These are phyloP conservation scores for Isoperla grammatica DNA, from an alignment of 2,888 invertebrate species.

Conservation along the genomic window DNA sequence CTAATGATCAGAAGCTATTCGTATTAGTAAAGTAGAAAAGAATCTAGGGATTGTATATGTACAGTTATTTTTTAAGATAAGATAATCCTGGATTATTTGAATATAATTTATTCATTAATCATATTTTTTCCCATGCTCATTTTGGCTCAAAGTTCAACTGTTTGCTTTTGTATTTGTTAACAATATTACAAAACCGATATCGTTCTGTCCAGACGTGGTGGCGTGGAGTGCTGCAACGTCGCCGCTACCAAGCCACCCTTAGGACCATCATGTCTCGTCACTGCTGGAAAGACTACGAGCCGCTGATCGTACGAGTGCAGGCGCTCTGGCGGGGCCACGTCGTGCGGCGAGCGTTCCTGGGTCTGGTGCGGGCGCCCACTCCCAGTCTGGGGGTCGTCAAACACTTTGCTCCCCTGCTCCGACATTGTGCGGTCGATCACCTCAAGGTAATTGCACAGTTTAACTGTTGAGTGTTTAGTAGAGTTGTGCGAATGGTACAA, in stretches of 20 bases:
- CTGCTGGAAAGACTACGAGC: slow-evolving; percentile 21
- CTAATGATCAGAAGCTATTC: too few relatives aligned
- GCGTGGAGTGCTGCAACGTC: slow-evolving; percentile 18
- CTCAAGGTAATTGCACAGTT: slow-evolving; percentile 9
- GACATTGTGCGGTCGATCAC: slow-evolving; percentile 60
- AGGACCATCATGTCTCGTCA: too few relatives aligned
- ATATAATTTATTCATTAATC: too few relatives aligned
- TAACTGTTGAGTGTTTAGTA: too few relatives aligned
- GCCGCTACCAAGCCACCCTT: background rate
- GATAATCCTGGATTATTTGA: too few relatives aligned
- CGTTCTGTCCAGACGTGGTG: slow-evolving; percentile 23
- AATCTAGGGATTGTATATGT: too few relatives aligned
- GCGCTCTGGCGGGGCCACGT: slow-evolving; percentile 61
- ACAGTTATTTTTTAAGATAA: too few relatives aligned
- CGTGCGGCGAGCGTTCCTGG: slow-evolving; percentile 57
- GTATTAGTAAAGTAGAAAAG: too few relatives aligned
- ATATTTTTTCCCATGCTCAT: too few relatives aligned
- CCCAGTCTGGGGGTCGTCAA: slow-evolving; percentile 56
- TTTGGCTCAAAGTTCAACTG: background rate
- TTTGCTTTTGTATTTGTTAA: background rate
- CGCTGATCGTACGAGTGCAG: slow-evolving; percentile 58
- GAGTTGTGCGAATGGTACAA: too few relatives aligned
- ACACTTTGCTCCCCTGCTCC: slow-evolving; percentile 62
- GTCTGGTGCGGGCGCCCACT: slow-evolving; percentile 51
- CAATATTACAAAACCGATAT: background rate